Base-by-base conservation (phyloP, 1,140 invertebrate genomes). In the Theocolax elegans region DNA sequence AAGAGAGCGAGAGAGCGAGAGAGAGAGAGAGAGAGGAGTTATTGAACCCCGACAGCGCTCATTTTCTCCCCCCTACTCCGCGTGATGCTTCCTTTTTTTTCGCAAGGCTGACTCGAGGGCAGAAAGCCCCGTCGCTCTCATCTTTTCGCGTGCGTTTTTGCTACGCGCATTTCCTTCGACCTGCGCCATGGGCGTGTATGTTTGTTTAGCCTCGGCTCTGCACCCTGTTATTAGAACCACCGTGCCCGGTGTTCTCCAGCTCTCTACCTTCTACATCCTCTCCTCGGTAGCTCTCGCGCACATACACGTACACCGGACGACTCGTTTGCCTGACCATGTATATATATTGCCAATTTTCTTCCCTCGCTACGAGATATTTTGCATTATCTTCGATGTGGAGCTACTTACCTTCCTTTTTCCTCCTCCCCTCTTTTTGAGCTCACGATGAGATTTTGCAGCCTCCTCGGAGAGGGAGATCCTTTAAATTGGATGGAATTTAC, bases 211-310 rank as follows among this genome's bases (percentile, higher is more conserved):
- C 72, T 75, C 72, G 69, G 53, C 19, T 10, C 15, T 76, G 75
- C 77, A 83, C 80, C 81, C 80, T 83, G 78, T 83, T 81, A 83
- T 83, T 83, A 83, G 74, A 76, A 75, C 58, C 67, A 2, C 25
- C 46, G 53, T 40, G 35, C n/a, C 66, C 31, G 54, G 65, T 29
- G 51, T 54, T 70, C 49, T 68, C 56, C 54, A 51, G 56, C 60
- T 68, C 71, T 66, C 31, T 69, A 72, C 31, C 8, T 12, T 40
- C 58, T 64, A 3, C 17, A 12, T 31, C 15, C 23, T 31, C 25
- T 10, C 51, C 21, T 25, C 19, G 35, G 6, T 23, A 7, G 17
- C 19, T 8, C 53, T n/a, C n/a, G 53, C 8, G 25, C 23, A 13
- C 25, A 31, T 19, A 31, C 15, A 56, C 17, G 8, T 35, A 35